Conservation (phyloP, 2,113 vertebrate species). For the Serinus canaria region DNA sequence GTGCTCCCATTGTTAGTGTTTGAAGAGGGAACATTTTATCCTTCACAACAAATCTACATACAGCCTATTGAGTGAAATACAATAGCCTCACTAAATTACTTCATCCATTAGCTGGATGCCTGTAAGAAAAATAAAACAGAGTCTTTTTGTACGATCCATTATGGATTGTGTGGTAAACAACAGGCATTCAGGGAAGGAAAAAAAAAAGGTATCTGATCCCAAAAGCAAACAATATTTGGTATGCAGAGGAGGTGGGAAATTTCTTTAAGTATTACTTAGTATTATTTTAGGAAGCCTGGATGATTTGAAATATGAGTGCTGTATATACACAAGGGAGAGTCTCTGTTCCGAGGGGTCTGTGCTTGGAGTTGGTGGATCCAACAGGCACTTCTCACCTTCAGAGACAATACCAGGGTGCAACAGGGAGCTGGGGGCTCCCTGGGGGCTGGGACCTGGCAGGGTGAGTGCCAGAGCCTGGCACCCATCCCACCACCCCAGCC, state of each 20-base stretch:
- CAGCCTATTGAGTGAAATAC: conserved; percentile 50
- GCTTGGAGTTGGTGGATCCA: background rate
- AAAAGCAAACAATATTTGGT: background rate
- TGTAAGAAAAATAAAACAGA: conserved; percentile 16
- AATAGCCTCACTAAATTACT: conserved; percentile 42
- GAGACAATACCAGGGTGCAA: background rate
- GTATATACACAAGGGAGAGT: too few species aligned
- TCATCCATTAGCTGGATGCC: conserved; percentile 53
- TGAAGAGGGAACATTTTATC: conserved; percentile 63
- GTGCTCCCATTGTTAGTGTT: background rate
- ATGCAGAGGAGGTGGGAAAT: background rate
- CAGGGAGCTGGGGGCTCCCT: background rate
- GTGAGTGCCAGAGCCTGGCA: background rate
- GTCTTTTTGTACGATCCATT: conserved; percentile 3
- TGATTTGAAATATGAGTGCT: background rate
- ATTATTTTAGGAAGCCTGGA: background rate
- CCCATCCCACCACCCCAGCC: background rate
- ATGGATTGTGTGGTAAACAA: conserved; percentile 35
- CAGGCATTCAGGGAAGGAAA: background rate
- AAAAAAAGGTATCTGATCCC: background rate
- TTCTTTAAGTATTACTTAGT: background rate
- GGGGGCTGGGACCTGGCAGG: background rate
- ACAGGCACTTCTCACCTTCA: background rate
- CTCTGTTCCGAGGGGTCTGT: background rate
- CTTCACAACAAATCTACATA: conserved; percentile 63